Conservation (phyloP, 2,888 invertebrate genomes). For the Tanytarsus gracilentus region DNA sequence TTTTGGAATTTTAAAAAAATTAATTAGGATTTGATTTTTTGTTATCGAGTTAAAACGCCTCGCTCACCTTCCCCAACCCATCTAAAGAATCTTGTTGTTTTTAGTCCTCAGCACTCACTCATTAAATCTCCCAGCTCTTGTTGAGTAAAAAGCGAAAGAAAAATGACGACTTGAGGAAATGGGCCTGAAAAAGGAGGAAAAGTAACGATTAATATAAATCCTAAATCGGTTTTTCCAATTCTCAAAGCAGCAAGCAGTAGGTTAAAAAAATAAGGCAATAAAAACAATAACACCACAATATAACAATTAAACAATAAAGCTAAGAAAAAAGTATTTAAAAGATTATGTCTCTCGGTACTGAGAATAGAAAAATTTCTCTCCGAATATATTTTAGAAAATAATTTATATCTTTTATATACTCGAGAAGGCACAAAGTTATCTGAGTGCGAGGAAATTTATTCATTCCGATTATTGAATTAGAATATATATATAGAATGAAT, state of each 20-base stretch:
- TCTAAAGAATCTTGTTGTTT: too few species aligned
- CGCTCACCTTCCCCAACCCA: too few species aligned
- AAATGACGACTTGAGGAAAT: too few species aligned
- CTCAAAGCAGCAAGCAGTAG: too few species aligned
- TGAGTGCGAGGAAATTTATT: background rate
- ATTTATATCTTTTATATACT: constrained; percentile 6
- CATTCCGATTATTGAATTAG: constrained; percentile 20
- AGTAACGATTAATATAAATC: constrained; percentile 12
- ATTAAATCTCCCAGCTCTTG: too few species aligned
- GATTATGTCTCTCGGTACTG: constrained; percentile 16
- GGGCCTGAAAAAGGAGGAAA: background rate
- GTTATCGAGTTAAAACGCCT: too few species aligned
- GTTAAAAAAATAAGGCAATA: background rate
- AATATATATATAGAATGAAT: background rate
- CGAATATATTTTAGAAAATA: too few species aligned
- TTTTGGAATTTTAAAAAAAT: too few species aligned
- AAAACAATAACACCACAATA: background rate
- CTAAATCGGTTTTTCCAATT: constrained; percentile 12
- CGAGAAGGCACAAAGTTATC: constrained; percentile 2
- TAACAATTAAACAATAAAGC: constrained; percentile 23
- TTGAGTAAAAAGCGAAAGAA: too few species aligned
- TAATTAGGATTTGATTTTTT: too few species aligned
- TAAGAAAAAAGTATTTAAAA: background rate
- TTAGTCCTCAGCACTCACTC: too few species aligned
- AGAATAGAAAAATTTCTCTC: background rate